Evolutionary conservation across 2,113 vertebrate genomes (phyloP), one percentile per base, ranked within the genome.

Genomic region (Gymnogyps californianus): DNA sequence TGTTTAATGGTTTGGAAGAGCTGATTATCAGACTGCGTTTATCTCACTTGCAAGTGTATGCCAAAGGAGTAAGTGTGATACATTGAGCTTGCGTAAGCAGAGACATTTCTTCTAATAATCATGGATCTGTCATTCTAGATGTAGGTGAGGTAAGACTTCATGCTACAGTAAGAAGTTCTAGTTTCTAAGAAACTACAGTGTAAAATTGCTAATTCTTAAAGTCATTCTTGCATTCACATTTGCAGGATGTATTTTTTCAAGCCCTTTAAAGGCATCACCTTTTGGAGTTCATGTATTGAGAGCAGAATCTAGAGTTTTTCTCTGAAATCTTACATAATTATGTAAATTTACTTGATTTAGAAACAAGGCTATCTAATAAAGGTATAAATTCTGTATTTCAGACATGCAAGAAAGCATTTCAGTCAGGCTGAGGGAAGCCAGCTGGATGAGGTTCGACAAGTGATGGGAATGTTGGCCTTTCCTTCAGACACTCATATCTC

Each of bases 381-480:
- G 7, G 64, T 83, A 28, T 54, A 11, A 47, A 76, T 62, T 96
- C 22, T 93, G 7, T 87, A 11, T 95, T 98, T 54, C 75, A 99
- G 99, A 98, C 99, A 99, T 77, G 99, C 99, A 32, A 98, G 99
- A 88, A 99, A 99, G 97, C 99, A 99, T 96, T 99, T 99, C 98
- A 99, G 99, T 90, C 99, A 99, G 96, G 99, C 99, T 40, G 99
- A 99, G 87, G 99, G 99, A 4, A 99, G 99, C 79, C 99, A 99
- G 98, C 94, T 99, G 98, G 99, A 99, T 71, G 99, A 99, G 95
- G 99, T 99, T 65, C 99, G 99, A 80, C 99, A 99, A 98, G 99
- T 99, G 98, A 99, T 99, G 99, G 99, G 99, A 87, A 99, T 99
- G 99, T 97, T 99, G 98, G 99, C 99, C 79, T 99, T 99, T 97